These are phyloP conservation scores for Tupaia tana DNA, from an alignment of 2,113 vertebrate genomes.

Conservation along the genomic window DNA sequence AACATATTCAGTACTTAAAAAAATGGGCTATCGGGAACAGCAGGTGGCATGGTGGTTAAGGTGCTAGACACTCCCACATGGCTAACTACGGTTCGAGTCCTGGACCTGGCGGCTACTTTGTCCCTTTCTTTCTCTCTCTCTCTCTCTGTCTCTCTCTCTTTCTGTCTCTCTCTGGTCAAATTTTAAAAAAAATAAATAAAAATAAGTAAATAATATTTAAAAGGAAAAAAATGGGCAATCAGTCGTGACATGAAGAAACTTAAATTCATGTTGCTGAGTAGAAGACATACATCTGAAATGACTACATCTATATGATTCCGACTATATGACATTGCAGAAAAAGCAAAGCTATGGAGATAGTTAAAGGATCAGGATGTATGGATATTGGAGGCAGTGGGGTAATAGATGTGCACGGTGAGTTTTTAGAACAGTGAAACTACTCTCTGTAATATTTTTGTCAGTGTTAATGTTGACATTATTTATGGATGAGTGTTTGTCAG, in stretches of 20 bases:
- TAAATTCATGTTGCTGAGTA: neutral
- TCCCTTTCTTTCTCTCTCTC: no score
- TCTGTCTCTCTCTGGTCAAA: no score
- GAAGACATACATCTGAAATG: neutral
- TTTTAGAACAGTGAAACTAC: neutral
- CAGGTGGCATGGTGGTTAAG: no score
- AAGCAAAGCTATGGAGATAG: neutral
- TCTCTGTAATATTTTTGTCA: neutral
- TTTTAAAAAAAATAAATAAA: no score
- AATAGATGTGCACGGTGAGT: neutral
- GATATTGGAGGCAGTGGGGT: no score
- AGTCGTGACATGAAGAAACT: neutral
- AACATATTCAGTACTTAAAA: neutral
- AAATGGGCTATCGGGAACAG: neutral
- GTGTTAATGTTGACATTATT: no score
- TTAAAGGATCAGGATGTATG: neutral
- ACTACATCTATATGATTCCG: neutral
- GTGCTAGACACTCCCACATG: no score
- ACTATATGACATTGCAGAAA: neutral
- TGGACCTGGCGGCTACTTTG: no score
- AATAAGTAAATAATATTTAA: no score
- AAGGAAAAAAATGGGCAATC: neutral
- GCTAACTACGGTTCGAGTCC: no score
- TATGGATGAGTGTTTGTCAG: no score
- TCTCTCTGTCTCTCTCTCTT: no score